A percentile compares a stretch with the other conserved stretches of the same genome.
Evolutionary conservation across 2,113 vertebrate genomes (phyloP).

Genomic region (Fulica atra): DNA sequence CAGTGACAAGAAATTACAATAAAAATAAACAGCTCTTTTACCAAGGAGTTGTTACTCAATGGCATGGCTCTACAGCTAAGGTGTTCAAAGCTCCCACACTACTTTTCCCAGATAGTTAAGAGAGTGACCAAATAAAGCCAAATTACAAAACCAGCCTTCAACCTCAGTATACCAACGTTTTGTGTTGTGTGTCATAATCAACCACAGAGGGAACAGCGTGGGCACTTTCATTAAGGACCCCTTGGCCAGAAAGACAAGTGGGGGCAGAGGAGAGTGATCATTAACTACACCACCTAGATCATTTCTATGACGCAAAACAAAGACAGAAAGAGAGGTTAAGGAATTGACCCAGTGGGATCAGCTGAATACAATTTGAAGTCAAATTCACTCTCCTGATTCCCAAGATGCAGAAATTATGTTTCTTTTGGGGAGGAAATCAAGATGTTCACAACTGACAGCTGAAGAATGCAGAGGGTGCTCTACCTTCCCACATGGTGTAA

Average conservation of each 20-base stretch:
- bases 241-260: background rate
- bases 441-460: background rate
- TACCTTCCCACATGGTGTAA: background rate
- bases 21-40: background rate
- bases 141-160: background rate
- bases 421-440: background rate
- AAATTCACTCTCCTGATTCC: background rate
- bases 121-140: background rate
- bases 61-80: background rate
- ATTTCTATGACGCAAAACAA: background rate
- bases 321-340: background rate
- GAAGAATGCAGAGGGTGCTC: background rate
- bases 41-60: background rate
- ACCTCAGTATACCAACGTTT: background rate
- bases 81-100: background rate
- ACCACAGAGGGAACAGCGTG: background rate
- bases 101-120: background rate
- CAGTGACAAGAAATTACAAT: conserved; percentile 29
- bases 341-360: background rate
- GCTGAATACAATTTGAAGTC: background rate
- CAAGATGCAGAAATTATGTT: background rate
- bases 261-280: background rate
- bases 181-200: background rate
- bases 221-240: background rate
- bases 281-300: background rate